Conservation (phyloP, 1,140 invertebrate genomes). For the Eumeta japonica region DNA sequence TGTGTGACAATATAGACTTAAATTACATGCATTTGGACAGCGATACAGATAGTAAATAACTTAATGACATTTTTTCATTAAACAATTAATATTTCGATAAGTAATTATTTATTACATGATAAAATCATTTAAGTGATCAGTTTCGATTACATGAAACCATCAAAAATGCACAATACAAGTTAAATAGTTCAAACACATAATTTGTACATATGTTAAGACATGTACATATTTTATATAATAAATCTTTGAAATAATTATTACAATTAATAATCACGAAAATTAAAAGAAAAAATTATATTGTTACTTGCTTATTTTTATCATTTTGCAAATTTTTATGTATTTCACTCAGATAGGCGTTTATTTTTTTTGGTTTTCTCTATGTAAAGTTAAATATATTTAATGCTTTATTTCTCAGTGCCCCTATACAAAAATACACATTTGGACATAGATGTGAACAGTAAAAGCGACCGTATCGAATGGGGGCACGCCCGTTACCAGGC, state of each 20-base stretch:
- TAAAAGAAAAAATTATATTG: background rate
- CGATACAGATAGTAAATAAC: slow-evolving; percentile 54
- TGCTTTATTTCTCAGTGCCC: slow-evolving; percentile 47
- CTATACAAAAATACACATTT: slow-evolving; percentile 79
- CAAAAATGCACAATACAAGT: no score
- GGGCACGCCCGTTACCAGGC: slow-evolving; percentile 90
- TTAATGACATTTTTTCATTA: slow-evolving; percentile 1
- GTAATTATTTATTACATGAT: no score
- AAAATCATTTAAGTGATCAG: no score
- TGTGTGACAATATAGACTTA: slow-evolving; percentile 62
- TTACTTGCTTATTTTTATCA: background rate
- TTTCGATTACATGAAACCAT: no score
- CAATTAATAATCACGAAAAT: no score
- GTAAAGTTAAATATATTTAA: slow-evolving; percentile 1
- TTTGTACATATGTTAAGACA: no score
- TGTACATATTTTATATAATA: no score
- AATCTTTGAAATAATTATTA: no score
- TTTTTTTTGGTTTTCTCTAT: background rate
- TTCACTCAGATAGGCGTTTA: background rate
- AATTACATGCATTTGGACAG: slow-evolving; percentile 57
- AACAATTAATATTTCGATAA: background rate
- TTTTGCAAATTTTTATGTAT: background rate
- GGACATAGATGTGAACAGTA: slow-evolving; percentile 83
- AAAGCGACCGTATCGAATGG: slow-evolving; percentile 93
- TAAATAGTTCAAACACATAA: no score